Evolutionary conservation across 2,888 invertebrate genomes (phyloP), one percentile per base, ranked within the genome.

Genomic region (Cephus rjabovi): DNA sequence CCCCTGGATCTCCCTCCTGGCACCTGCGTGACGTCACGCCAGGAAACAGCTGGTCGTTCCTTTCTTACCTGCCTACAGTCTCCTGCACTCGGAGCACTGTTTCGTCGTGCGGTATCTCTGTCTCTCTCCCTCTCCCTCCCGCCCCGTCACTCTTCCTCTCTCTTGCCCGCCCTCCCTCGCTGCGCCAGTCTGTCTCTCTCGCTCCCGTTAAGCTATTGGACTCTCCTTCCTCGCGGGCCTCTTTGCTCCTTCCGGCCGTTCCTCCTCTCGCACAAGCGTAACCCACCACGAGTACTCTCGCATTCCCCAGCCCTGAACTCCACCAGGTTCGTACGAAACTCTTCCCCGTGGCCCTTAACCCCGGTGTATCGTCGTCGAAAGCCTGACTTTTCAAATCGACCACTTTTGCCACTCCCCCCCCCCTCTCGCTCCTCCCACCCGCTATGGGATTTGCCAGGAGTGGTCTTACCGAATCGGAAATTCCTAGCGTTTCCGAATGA

Each of bases 1-100:
- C 85, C 76, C 78, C 74, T 70, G 74, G 71, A 75, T n/a, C 77
- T 68, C 69, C 73, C n/a, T 71, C 76, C 68, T 77, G 80, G 82
- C 88, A 86, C 86, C 87, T 88, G 89, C 86, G 86, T 89, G 89
- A 89, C 89, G 89, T 89, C 89, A 89, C 87, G 85, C 86, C 81
- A 88, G 86, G 88, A 89, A 89, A 89, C 89, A 89, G 89, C 89
- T 89, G 89, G 89, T 86, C 80, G 80, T 83, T 82, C 81, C 81
- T 84, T 83, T 81, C 84, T 82, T 85, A 82, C 85, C 80, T 85
- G 83, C 76, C 76, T 76, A 79, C 77, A 78, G 78, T 81, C 78
- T 79, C 78, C 23, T 56, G 77, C 77, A 75, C 80, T 81, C 80
- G 70, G 34, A 12, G 73, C 81, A 83, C 80, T 81, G 33, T 34